Evolutionary conservation across 2,888 invertebrate genomes (phyloP), one percentile per base, ranked within the genome.

Genomic region (Dascillus cervinus): DNA sequence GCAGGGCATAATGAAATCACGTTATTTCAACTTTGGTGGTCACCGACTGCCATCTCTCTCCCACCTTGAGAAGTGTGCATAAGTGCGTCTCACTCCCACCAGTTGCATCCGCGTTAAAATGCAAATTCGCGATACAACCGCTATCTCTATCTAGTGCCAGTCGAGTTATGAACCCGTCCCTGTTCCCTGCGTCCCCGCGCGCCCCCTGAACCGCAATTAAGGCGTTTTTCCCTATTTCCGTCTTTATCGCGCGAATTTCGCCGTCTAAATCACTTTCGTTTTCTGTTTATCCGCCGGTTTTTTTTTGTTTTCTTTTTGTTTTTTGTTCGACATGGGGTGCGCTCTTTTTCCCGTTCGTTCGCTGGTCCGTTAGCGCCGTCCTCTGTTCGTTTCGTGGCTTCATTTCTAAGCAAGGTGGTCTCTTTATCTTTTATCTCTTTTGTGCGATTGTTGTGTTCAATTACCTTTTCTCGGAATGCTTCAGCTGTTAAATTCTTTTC

Each of bases 1-100:
- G 43, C 45, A 43, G 39, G 43, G 43, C 36, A 44, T 46, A 46
- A 43, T 46, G 43, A 44, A 46, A 46, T 46, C 43, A 46, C 42
- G 43, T 39, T 36, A 42, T 39, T 34, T 38, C 46, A 39, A 42
- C 46, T 40, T 39, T 40, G 46, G 46, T 46, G 46, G 46, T 25
- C 39, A 26, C 29, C 13, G 11, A 17, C 22, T 21, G 10, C 25
- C 31, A 19, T 15, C 13, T 12, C 24, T n/a, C 12, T 35, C 22
- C 9, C 13, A 12, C 22, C 19, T 13, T 6, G 4, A 2, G 5
- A 13, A 3, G 8, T 19, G 3, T 6, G 3, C 4, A 4, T 37
- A 20, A 11, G 21, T 9, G 11, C 13, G 12, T 31, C 37, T 34
- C 32, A 9, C 9, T 41, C 27, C 26, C 22, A 34, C 37, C 37